phyloP scores from a whole-genome alignment of 2,888 invertebrate genomes.

The Perizoma affinitatum region DNA sequence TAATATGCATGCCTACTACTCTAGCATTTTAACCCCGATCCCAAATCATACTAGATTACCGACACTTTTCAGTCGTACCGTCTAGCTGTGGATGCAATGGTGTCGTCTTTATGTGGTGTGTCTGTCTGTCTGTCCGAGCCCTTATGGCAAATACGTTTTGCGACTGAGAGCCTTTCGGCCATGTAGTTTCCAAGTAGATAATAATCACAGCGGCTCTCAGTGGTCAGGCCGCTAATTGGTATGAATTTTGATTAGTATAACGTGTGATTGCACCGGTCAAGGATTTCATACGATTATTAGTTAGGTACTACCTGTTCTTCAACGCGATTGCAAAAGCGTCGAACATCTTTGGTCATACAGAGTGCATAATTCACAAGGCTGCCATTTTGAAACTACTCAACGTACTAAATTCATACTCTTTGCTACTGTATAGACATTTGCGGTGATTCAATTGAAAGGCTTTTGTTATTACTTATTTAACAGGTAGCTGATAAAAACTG shows the following conservation, averaged over 20 bases:
- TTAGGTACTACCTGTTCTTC: constrained; percentile 9
- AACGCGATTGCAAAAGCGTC: constrained; percentile 13
- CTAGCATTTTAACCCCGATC: background rate
- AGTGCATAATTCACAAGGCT: background rate
- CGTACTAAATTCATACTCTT: too few species aligned
- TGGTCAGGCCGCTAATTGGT: constrained; percentile 22
- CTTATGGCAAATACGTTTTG: constrained; percentile 8
- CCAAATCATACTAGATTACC: background rate
- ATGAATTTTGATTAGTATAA: constrained; percentile 26
- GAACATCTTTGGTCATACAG: constrained; percentile 14
- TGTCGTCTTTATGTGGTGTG: constrained; percentile 1
- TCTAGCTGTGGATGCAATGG: constrained; percentile 8
- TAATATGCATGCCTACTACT: background rate
- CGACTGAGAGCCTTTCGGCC: constrained; percentile 6
- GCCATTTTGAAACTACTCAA: background rate
- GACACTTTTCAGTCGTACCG: background rate
- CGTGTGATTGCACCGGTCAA: constrained; percentile 26
- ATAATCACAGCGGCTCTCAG: constrained; percentile 6
- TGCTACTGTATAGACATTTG: too few species aligned
- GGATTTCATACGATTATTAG: constrained; percentile 16
- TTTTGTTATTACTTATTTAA: too few species aligned
- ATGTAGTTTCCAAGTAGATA: constrained; percentile 16
- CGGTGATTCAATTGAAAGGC: too few species aligned
- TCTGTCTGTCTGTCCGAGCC: constrained; percentile 4
- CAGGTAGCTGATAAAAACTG: too few species aligned